Base-by-base conservation (phyloP, 2,113 vertebrate species). In the Lagopus muta region DNA sequence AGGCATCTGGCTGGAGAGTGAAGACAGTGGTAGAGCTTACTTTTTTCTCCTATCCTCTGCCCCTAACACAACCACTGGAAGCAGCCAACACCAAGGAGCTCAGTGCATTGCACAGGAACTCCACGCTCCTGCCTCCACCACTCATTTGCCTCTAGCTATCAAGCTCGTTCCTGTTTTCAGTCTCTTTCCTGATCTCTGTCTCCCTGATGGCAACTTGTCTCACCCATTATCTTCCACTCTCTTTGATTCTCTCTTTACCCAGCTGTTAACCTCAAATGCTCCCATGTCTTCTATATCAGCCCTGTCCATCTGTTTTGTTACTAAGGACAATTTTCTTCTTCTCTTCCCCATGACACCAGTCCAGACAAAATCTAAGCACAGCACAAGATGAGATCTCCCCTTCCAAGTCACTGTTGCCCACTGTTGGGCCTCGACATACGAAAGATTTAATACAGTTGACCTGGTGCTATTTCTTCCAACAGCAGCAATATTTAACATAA, bases 251-350 rank as follows among this genome's bases (percentile, higher is more conserved):
- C 21, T 66, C 7, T 74, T 34, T 61, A 50, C 27, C 48, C 11
- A 43, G 38, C 18, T 64, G 28, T 47, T 47, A 6, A 13, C 13
- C 11, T 81, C 42, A 17, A 36, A 11, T 67, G 22, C 80, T 72
- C 12, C 20, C 11, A 7, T 55, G 18, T 11, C 42, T 40, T 40
- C 8, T 12, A 0, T 8, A 27, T 8, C 17, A 69, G 47, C 15
- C 4, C 25, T 34, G 36, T 16, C 30, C 13, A 5, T 8, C 60
- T 3, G 0, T 48, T 77, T 71, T 54, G 8, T 60, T 71, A 6
- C 25, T 38, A 42, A 15, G 76, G 50, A 13, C 12, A 3, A 30
- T 48, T n/a, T 69, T 30, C 32, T 9, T 57, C 11, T 43, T 69
- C 36, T 52, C 24, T 25, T 62, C 24, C 15, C n/a, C 13, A 2